Evolutionary conservation across 1,140 invertebrate genomes (phyloP), one percentile per base, ranked within the genome.

Genomic region (Drosophila kikkawai): DNA sequence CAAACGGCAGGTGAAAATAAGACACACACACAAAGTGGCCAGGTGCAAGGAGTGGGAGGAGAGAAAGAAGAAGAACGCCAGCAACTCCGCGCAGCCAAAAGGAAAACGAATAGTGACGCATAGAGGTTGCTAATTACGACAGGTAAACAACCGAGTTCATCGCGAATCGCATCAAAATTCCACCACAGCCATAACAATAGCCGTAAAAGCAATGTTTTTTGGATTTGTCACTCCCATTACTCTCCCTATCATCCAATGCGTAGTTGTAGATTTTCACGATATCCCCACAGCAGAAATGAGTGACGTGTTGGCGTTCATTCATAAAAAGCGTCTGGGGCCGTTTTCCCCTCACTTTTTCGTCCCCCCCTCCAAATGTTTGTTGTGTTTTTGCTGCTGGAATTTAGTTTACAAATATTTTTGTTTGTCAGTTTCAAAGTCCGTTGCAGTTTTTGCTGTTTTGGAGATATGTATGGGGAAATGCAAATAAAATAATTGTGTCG

Each of bases 241-340:
- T 48, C 4, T 8, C 15, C 39, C 34, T 17, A n/a, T 29, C n/a
- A 22, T 22, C 12, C 55, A 48, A 56, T 56, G 69, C 67, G 69
- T 73, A 71, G 69, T 56, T 56, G 53, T 73, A 55, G 53, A 68
- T 68, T 69, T 77, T 42, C 63, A 29, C 56, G 47, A 53, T 59
- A 44, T 15, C 11, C 11, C 29, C 32, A 26, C 34, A 12, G 37
- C 51, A 55, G 13, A 37, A 55, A 39, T 45, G 47, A 68, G 67
- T 70, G 67, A 70, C 66, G 60, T 64, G 67, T 66, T 67, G 60
- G 69, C 70, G 59, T 84, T 79, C 82, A 85, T 85, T 85, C 82
- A 85, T 85, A 86, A 85, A 85, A 85, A 75, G 57, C 42, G 37
- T 67, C 67, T 75, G 61, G 60, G 55, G 48, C 65, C 19, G 6